Percentiles rank a stretch among this genome's conserved stretches.
phyloP scores from a whole-genome alignment of 2,888 invertebrate species.

The Hypercompe scribonia region DNA sequence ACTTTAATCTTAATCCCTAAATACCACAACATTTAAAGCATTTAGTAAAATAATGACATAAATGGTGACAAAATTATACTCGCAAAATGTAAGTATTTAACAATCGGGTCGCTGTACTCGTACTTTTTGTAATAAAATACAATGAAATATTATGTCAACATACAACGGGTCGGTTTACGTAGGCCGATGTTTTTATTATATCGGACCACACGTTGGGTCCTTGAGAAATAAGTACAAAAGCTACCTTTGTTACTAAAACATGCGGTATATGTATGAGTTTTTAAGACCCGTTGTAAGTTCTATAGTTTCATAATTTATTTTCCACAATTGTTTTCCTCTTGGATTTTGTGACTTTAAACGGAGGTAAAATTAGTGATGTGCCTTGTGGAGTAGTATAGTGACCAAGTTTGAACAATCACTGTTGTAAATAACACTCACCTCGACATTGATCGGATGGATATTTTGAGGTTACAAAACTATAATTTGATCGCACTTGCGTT shows the following conservation, averaged over 20 bases:
- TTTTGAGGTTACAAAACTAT: neutral
- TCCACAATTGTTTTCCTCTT: slow-evolving; percentile 4
- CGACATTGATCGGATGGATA: neutral
- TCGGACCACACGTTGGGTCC: slow-evolving; percentile 49
- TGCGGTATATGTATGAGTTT: slow-evolving; percentile 17
- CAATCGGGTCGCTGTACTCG: slow-evolving; percentile 32
- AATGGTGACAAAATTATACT: slow-evolving; percentile 34
- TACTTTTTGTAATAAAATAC: slow-evolving; percentile 37
- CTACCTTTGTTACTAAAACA: slow-evolving; percentile 41
- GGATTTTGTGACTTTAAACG: neutral
- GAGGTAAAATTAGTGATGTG: neutral
- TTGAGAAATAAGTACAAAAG: slow-evolving; percentile 42
- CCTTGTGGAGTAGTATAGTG: neutral
- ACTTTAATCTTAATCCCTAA: slow-evolving; percentile 11
- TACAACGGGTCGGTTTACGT: slow-evolving; percentile 31
- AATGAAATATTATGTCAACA: slow-evolving; percentile 47
- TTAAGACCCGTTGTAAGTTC: slow-evolving; percentile 4
- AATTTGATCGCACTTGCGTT: neutral
- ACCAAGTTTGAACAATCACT: neutral
- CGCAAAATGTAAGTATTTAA: slow-evolving; percentile 35
- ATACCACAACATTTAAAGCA: slow-evolving; percentile 19
- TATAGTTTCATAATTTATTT: slow-evolving; percentile 12
- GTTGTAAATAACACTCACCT: neutral
- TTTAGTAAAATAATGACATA: slow-evolving; percentile 42
- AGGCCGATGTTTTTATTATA: slow-evolving; percentile 47